Conservation (phyloP, 2,113 vertebrate genomes). For the Epinephelus moara region DNA sequence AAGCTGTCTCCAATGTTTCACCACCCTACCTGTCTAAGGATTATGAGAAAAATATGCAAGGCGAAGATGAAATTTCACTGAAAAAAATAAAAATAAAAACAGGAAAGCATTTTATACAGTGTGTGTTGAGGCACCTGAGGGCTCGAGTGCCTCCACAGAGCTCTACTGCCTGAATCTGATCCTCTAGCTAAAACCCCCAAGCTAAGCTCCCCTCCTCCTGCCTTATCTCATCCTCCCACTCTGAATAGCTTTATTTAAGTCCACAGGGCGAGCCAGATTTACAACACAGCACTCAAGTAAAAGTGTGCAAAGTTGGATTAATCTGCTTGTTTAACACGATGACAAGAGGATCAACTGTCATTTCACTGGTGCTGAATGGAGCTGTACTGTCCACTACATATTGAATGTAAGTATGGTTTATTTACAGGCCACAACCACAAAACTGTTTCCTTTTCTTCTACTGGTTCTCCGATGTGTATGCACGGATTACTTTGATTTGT, state of each 20-base stretch:
- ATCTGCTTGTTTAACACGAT: slow-evolving; percentile 41
- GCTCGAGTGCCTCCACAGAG: neutral
- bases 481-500: neutral
- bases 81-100: neutral
- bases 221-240: slow-evolving; percentile 26
- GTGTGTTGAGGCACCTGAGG: neutral
- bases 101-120: neutral
- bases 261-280: slow-evolving; percentile 28
- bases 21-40: neutral
- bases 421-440: neutral
- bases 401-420: neutral
- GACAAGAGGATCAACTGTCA: neutral
- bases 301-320: slow-evolving; percentile 31
- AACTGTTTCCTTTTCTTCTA: neutral
- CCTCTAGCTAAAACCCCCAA: slow-evolving; percentile 2
- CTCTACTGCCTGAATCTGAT: slow-evolving; percentile 18
- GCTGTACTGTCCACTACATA: neutral
- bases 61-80: neutral
- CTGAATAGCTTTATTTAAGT: slow-evolving; percentile 30
- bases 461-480: neutral
- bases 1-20: neutral
- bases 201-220: neutral
- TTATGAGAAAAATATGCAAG: too few relatives aligned
- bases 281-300: slow-evolving; percentile 8
- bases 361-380: neutral